Base-by-base conservation (phyloP, 2,113 vertebrate species). In the Sturnira hondurensis region DNA sequence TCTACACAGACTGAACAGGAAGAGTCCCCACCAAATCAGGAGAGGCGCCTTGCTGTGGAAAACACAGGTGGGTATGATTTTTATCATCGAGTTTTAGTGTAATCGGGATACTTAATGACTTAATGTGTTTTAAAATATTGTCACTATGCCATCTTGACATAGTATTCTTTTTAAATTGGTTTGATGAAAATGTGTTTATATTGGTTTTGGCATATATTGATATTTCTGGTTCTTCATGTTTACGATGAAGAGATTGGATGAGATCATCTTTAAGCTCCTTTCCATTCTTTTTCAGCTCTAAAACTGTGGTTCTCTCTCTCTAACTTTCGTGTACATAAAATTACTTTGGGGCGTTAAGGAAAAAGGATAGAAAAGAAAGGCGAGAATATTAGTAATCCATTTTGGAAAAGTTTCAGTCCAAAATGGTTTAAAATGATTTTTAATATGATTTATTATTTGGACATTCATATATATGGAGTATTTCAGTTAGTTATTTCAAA, bases 61-160 rank as follows among this genome's bases (percentile, higher is more conserved):
- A 86, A 95, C 1, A 94, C 92, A 80, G 0, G 98, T 99, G 97
- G 97, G 98, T 99, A 88, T 94, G 94, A 61, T 70, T 65, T 91
- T 91, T 93, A 0, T 85, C 43, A 47, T 71, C 16, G 3, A 81
- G 31, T 71, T 94, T 94, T 52, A 33, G 43, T 89, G 43, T 58
- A 65, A 84, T 45, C 91, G 28, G 68, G 83, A 91, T 68, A 33
- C 3, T 92, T 86, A 73, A 56, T 86, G 84, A 68, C 45, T 52
- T 17, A 2, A 2, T 45, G 33, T 92, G 28, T 81, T 96, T 96
- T 83, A 33, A 93, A 36, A 56, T 92, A 63, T 81, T 83, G 28
- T 9, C 7, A 54, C 19, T 43, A 1, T 81, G 31, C 3, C 19
- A 17, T 92, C 5, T 20, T 54, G 43, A 33, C 28, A 26, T 22